Evolutionary conservation across 1,140 invertebrate species (phyloP), one percentile per base, ranked within the genome.

Genomic region (Bombus superbus): DNA sequence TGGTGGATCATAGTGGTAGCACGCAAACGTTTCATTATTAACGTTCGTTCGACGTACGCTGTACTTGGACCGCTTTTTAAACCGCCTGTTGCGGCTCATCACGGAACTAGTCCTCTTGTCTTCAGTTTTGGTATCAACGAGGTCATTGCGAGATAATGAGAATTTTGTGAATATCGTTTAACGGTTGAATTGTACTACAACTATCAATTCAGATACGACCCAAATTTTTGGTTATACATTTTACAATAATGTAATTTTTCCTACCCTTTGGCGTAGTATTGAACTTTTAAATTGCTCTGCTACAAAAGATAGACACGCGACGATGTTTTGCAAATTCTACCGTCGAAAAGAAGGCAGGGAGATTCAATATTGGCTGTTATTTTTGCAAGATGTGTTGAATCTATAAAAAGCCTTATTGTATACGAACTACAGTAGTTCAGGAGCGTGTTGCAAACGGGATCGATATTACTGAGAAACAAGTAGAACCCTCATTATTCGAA

Each of bases 391-490:
- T 44, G 18, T 11, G 35, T 13, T 42, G 77, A 66, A 66, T 79
- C 77, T 79, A 66, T 66, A 44, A 66, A 47, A 66, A 66, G 77
- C 40, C 6, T 28, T 13, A 13, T 25, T 22, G 11, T 25, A 13
- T 6, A 53, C 10, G 59, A n/a, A 47, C 11, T 53, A 47, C 22
- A n/a, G 28, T 38, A 10, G 9, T 77, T 22, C 4, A 35, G n/a
- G 75, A 28, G 75, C 57, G 40, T n/a, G 64, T 53, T 47, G 32
- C 25, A 53, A 53, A 80, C 44, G 10, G 42, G 78, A 80, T 69
- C 78, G 78, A 80, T 69, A 44, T 25, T 38, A 38, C 13, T 13
- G 78, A 35, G 44, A 69, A 69, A 80, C 64, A 69, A 53, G 78
- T n/a, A 40, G 44, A 53, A 69, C 25, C 35, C 53, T n/a, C 10